These are phyloP conservation scores for Gallinago undulata DNA, from an alignment of 2,113 vertebrate genomes.

Conservation along the genomic window DNA sequence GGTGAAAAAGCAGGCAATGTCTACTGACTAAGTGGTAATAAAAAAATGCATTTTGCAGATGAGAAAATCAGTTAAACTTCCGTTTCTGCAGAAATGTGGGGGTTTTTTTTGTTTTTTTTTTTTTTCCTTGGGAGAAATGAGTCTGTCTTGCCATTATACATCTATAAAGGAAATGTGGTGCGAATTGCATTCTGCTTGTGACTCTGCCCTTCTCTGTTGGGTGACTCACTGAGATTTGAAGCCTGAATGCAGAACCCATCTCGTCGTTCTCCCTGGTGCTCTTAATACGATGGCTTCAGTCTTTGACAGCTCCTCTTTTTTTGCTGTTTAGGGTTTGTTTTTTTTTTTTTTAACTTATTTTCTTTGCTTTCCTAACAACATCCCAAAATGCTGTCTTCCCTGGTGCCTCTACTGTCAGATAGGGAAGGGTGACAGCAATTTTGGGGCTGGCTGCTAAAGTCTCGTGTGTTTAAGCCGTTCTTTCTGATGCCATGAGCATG, in stretches of 20 bases:
- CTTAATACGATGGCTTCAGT: background rate
- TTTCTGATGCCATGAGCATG: background rate
- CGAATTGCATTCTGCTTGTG: background rate
- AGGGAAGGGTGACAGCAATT: background rate
- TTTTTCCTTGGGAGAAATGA: background rate
- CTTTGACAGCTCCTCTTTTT: background rate
- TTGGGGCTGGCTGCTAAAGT: background rate
- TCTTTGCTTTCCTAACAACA: background rate
- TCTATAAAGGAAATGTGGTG: background rate
- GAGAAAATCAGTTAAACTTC: background rate
- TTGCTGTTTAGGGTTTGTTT: background rate
- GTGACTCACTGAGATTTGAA: background rate
- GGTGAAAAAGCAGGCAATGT: background rate
- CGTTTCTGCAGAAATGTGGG: background rate
- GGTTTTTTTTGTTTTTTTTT: no score
- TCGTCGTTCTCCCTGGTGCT: background rate
- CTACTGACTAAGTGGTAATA: background rate
- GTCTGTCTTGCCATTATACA: background rate
- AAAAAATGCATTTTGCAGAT: background rate
- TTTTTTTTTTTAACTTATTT: background rate
- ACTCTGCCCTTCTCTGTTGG: background rate
- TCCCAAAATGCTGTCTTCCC: background rate
- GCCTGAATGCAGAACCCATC: background rate
- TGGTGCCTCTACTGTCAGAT: background rate
- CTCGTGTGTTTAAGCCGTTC: background rate